Base-by-base conservation (phyloP, 1,140 invertebrate genomes). In the Penaeus chinensis region DNA sequence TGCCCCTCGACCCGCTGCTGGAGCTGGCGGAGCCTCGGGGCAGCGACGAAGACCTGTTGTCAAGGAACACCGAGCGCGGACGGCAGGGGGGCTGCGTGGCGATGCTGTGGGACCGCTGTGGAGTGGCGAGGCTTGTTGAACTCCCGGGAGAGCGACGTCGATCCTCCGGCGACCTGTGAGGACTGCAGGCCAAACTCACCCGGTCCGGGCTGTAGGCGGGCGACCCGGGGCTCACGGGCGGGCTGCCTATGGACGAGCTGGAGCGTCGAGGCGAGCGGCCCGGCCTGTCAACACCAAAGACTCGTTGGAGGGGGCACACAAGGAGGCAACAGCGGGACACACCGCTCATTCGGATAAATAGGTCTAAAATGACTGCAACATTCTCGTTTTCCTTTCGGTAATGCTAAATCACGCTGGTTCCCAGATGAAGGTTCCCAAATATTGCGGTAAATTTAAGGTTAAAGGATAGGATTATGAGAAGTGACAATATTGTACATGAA, bases 261-360 rank as follows among this genome's bases (percentile, higher is more conserved):
- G 89, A 89, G 1, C 86, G 65, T 47, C 89, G 84, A 10, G 89
- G 87, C 22, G 79, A 71, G 16, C 84, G 83, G 27, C 84, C 79
- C 20, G 60, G 32, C 65, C 85, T 86, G 77, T 22, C 19, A 22
- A 42, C 54, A 54, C 54, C 54, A 54, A 54, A 54, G 54, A 54
- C 54, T 54, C 54, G 54, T 54, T 54, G 54, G 54, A 54, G 10
- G 54, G 54, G 32, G 32, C n/a, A 16, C 54, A 54, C 54, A 54
- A 54, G 54, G 54, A 54, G 54, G 54, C 54, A 54, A 13, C 37
- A 8, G 54, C 11, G 54, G 54, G 54, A 13, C 54, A 54, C 54
- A 13, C 54, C 54, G 54, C 54, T 54, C 10, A 54, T 54, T 54
- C 37, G 16, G 10, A 54, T 13, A 0, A 54, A 54, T 54, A 5